A percentile compares a stretch with the other conserved stretches of the same genome.
Evolutionary conservation across 2,888 invertebrate species (phyloP).

Genomic region (Synanthedon formicaeformis): DNA sequence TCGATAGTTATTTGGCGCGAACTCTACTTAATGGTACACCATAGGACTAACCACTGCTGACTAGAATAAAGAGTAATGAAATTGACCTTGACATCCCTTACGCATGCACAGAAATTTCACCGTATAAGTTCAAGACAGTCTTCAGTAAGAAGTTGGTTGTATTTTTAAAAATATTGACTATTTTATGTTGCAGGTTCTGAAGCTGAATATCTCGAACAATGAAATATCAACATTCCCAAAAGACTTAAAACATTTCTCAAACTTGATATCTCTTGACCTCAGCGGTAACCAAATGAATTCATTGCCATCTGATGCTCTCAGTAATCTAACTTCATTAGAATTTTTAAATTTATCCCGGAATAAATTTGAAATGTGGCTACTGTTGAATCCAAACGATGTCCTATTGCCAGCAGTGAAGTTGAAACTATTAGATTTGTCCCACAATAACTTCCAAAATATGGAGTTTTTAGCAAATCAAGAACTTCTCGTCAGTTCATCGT

Average conservation of each 20-base stretch:
- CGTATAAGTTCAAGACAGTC: too few relatives aligned
- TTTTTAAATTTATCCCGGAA: constrained; percentile 75
- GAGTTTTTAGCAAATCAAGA: constrained; percentile 57
- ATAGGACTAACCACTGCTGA: too few relatives aligned
- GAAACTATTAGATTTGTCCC: constrained; percentile 72
- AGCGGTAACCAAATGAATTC: constrained; percentile 65
- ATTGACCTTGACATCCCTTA: too few relatives aligned
- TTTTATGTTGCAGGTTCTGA: constrained; percentile 67
- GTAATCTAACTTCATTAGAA: constrained; percentile 68
- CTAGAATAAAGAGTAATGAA: too few relatives aligned
- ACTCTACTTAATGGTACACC: too few relatives aligned
- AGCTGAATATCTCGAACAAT: constrained; percentile 77
- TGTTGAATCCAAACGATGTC: constrained; percentile 65
- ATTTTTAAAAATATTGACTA: neutral
- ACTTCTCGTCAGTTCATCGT: constrained; percentile 68
- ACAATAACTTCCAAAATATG: constrained; percentile 71
- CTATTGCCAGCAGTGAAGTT: constrained; percentile 62
- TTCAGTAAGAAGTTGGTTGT: too few relatives aligned
- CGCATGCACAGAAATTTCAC: too few relatives aligned
- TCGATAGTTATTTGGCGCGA: too few relatives aligned
- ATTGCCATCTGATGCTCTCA: constrained; percentile 55
- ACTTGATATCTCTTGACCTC: constrained; percentile 38
- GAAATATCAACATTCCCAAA: constrained; percentile 68
- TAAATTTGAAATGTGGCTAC: constrained; percentile 69
- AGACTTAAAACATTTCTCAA: constrained; percentile 30